Evolutionary conservation across 35 echinoderm and acorn worm genomes (phyloP), one percentile per base, ranked within the genome.

Genomic region (Patiria miniata): DNA sequence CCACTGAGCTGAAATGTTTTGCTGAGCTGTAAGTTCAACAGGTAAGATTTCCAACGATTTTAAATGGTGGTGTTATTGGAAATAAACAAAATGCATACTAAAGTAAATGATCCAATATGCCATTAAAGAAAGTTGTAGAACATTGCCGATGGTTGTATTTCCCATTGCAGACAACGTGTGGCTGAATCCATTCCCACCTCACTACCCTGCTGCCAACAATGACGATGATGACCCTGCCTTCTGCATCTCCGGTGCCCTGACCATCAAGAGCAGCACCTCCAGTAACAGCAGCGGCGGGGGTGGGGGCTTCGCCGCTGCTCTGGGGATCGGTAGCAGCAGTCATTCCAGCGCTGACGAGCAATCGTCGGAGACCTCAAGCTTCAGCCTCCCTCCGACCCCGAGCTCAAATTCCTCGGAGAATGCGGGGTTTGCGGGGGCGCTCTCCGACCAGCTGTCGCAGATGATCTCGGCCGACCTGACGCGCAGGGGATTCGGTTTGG

Each of bases 241-340:
- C 44, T 97, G 83, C 55, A 73, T 83, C 26, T 86, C 88, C 77
- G 92, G 92, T 79, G 90, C 86, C n/a, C 82, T 99, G 53, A 99
- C 96, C 28, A 90, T 99, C 77, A 91, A 87, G 36, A 94, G 95
- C 77, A 91, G 88, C 68, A 89, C 77, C 42, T 88, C 91, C 17
- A 91, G 89, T 22, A 89, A 82, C 39, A 89, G 93, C 59, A 92
- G 90, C 83, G 94, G 92, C 36, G 83, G 83, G 29, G 90, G 83
- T 16, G 83, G 77, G 16, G 90, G 90, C 19, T 88, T 91, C 19
- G 86, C 89, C 38, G 93, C 79, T 7, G 86, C 93, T 1, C 90
- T 99, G 1, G 92, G 88, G 1, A 55, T 97, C 29, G 92, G 42
- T 12, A 47, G 42, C 42, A 12, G 42, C 42, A 93, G 94, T 61